Percentiles rank a stretch among this genome's conserved stretches.
Conservation (phyloP, 2,797 vertebrate species). For the Notamacropus eugenii region DNA sequence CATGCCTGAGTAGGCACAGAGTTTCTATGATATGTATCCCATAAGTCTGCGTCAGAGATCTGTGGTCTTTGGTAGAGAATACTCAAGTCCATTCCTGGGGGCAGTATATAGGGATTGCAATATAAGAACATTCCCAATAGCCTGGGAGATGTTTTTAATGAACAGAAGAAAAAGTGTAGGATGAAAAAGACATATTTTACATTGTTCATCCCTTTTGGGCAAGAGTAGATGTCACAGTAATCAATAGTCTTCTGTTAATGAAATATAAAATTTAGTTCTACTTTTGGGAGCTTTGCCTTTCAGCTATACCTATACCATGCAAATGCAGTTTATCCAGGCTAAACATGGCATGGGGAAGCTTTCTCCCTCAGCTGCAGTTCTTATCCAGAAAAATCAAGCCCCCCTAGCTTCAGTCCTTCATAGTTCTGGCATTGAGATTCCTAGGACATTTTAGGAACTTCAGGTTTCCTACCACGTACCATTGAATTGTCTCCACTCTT, state of each 20-base stretch:
- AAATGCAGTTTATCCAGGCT: background rate
- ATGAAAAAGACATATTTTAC: background rate
- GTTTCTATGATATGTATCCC: background rate
- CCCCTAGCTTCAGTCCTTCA: too few species aligned
- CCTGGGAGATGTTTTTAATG: background rate
- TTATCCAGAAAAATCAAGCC: background rate
- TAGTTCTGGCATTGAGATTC: background rate
- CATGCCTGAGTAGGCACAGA: background rate
- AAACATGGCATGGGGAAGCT: background rate
- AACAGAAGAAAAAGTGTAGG: background rate
- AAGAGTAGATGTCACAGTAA: background rate
- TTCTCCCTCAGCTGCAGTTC: background rate
- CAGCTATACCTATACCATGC: background rate
- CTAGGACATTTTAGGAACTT: background rate
- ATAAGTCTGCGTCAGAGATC: background rate
- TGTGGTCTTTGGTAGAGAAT: background rate
- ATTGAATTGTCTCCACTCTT: background rate
- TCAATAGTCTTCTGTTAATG: background rate
- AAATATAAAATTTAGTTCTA: background rate
- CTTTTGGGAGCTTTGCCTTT: background rate
- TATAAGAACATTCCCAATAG: background rate
- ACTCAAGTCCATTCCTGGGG: background rate
- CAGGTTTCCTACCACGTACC: background rate
- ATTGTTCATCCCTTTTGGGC: background rate
- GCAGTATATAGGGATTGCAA: background rate